Evolutionary conservation across 2,888 invertebrate species (phyloP), one percentile per base, ranked within the genome.

Genomic region (Diaperis boleti): DNA sequence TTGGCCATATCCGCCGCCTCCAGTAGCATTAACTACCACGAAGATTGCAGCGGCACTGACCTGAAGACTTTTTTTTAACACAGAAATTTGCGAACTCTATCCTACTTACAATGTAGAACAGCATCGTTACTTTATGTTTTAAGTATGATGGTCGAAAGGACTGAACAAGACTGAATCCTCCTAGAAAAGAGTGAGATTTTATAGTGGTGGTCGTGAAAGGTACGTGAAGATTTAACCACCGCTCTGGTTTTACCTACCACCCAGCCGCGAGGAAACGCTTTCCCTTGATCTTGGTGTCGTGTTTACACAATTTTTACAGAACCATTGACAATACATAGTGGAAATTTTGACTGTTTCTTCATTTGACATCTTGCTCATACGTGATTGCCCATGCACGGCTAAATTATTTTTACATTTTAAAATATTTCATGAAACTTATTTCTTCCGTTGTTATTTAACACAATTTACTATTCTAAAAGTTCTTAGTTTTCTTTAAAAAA

Each of bases 41-140:
- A 78, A 70, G 73, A 79, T 74, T 78, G 78, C 76, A 69, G 73
- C 71, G 71, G 73, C 72, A 71, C 72, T 74, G 64, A 77, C 74
- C 79, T 79, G 57, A 26, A 61, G 56, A 55, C 55, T 60, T 57
- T 56, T 45, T 44, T 31, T 33, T 4, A 11, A 7, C 13, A 44
- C 47, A 37, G 13, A 17, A 56, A 26, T 35, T 15, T 33, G 33
- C 26, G 56, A 50, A 47, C 26, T n/a, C 20, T 60, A 57, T 49
- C 41, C 52, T 73, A 75, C 78, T 77, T 76, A 78, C 78, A 71
- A 75, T 72, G 65, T 73, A 74, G 59, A 72, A 66, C 64, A 75
- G 74, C 74, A 75, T 76, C 65, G 54, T 29, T 44, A 42, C 31
- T 44, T 14, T 39, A 20, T 47, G 18, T 18, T 59, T 39, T 35